Evolutionary conservation across 2,888 invertebrate genomes (phyloP), one percentile per base, ranked within the genome.

Genomic region (Rhopalosiphum nymphaeae): DNA sequence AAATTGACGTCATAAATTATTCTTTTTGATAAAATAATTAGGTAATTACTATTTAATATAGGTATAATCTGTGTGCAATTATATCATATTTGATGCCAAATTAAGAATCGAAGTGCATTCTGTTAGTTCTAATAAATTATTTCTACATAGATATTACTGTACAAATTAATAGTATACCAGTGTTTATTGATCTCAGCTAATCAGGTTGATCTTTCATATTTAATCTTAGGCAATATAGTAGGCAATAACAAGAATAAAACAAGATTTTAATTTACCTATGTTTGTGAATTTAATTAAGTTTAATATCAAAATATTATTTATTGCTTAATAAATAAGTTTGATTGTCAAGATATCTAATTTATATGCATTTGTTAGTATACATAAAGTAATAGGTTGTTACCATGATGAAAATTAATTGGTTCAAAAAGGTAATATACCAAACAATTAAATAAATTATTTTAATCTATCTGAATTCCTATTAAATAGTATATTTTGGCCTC

Each of bases 1-100:
- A 49, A 16, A 36, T 88, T 88, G 53, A 53, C 53, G 88, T 53
- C 46, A 86, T 46, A 36, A 53, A 88, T 25, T 21, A 88, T 36
- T n/a, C n/a, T 88, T 53, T 56, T 36, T 42, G n/a, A 53, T 88
- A 88, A 89, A 89, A 57, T 89, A 42, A 61, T 89, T 89, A 78
- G 36, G 21, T 78, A 89, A 42, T 57, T 89, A 57, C 42, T 89
- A 29, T 89, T 61, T 61, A 89, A 87, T 87, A n/a, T 87, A 53
- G 53, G 53, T 53, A n/a, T 49, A 87, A 89, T 44, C 57, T 89
- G 61, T 29, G 9, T 89, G 26, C 29, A 89, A 78, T 49, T 91
- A 91, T 49, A 84, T 91, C 21, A 42, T 91, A n/a, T 53, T 84
- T 91, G 49, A 36, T 84, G 84, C 42, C 53, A 84, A 36, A 53